Conservation (phyloP, 2,888 invertebrate species). For the Callimorpha dominula region DNA sequence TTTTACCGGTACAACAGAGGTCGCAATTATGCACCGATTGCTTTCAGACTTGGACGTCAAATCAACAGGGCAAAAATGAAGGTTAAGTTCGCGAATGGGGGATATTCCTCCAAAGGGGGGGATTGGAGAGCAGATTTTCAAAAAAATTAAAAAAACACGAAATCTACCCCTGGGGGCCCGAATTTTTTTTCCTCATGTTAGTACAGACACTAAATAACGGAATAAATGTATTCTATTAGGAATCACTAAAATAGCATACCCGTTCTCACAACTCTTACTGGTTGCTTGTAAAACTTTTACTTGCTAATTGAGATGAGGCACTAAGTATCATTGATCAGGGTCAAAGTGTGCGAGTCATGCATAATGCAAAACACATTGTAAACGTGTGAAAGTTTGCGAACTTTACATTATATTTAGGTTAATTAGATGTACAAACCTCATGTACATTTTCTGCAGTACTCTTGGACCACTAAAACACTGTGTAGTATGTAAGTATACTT, state of each 20-base stretch:
- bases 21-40: too few species aligned
- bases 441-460: not conserved
- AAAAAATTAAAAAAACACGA: too few species aligned
- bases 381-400: conserved; percentile 19
- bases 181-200: not conserved
- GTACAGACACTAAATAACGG: not conserved
- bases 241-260: too few species aligned
- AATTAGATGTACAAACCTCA: conserved; percentile 17
- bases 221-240: too few species aligned
- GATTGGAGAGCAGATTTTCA: too few species aligned
- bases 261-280: too few species aligned
- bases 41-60: too few species aligned
- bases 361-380: conserved; percentile 17
- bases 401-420: conserved; percentile 14
- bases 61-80: too few species aligned
- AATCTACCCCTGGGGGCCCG: too few species aligned
- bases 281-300: conserved; percentile 7
- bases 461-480: not conserved
- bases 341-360: conserved; percentile 13
- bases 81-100: too few species aligned
- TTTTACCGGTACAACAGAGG: too few species aligned
- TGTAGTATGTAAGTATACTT: not conserved
- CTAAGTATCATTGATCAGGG: conserved; percentile 9
- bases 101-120: too few species aligned
- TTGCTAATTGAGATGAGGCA: conserved; percentile 12